These are phyloP conservation scores for Atractosteus spatula DNA, from an alignment of 2,113 vertebrate genomes.

Conservation along the genomic window DNA sequence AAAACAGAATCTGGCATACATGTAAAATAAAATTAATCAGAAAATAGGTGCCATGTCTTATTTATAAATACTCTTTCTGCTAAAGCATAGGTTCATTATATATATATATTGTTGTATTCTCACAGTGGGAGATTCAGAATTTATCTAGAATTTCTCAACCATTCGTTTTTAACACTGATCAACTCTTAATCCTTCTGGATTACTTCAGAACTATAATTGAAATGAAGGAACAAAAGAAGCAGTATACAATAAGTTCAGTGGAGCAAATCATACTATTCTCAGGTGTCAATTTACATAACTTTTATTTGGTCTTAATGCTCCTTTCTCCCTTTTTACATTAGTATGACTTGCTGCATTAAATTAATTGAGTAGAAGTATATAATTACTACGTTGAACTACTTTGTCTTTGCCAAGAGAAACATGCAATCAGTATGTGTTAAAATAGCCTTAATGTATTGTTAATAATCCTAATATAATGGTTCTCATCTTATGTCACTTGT, in stretches of 20 bases:
- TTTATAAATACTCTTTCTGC: slow-evolving; percentile 22
- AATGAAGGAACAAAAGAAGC: slow-evolving; percentile 56
- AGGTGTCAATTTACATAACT: slow-evolving; percentile 48
- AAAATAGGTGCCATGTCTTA: slow-evolving; percentile 23
- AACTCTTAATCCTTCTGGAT: slow-evolving; percentile 29
- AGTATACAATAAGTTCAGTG: slow-evolving; percentile 38
- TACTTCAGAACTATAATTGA: slow-evolving; percentile 34
- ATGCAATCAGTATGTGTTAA: no score
- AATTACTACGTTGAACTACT: no score
- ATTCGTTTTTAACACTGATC: slow-evolving; percentile 24
- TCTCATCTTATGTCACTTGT: no score
- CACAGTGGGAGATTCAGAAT: slow-evolving; percentile 27
- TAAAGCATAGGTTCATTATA: slow-evolving; percentile 38
- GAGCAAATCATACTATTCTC: slow-evolving; percentile 32
- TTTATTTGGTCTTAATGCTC: slow-evolving; percentile 37
- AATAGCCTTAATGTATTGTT: no score
- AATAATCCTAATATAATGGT: no score
- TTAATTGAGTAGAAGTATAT: no score
- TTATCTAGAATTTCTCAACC: slow-evolving; percentile 25
- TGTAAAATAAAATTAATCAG: slow-evolving; percentile 41
- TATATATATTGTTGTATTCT: slow-evolving; percentile 21
- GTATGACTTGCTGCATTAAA: no score
- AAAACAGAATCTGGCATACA: slow-evolving; percentile 51
- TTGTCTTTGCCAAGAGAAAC: no score
- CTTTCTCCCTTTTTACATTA: slow-evolving; percentile 13